Evolutionary conservation across 1,140 invertebrate genomes (phyloP).

Genomic region (Cephus cinctus): DNA sequence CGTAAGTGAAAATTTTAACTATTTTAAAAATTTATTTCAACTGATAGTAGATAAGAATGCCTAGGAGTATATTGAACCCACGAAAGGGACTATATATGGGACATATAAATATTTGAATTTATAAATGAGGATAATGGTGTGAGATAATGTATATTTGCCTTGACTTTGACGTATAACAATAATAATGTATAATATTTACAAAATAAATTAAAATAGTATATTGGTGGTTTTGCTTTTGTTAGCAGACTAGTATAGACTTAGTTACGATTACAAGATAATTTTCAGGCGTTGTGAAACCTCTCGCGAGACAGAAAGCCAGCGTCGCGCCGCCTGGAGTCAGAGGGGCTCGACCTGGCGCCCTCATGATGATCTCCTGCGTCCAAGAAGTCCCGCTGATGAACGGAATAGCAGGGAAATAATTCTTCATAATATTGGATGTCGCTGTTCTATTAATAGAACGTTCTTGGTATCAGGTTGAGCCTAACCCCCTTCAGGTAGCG

Average conservation of each 20-base stretch:
- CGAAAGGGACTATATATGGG: background rate
- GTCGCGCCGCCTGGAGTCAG: conserved; percentile 9
- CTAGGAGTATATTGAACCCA: background rate
- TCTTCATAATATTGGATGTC: conserved; percentile 3
- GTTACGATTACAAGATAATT: conserved; percentile 20
- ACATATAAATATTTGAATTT: background rate
- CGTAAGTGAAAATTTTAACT: background rate
- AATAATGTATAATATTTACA: conserved; percentile 35
- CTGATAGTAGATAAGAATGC: background rate
- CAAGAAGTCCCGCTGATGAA: conserved; percentile 3
- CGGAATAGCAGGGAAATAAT: background rate
- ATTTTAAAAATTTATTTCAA: background rate
- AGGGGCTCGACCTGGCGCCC: background rate
- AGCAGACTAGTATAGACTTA: conserved; percentile 17
- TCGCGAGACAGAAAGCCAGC: conserved; percentile 24
- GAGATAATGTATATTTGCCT: conserved; percentile 32
- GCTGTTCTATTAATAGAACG: conserved; percentile 10
- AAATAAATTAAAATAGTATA: conserved; percentile 36
- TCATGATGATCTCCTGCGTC: background rate
- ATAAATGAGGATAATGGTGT: conserved; percentile 13
- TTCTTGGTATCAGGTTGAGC: background rate
- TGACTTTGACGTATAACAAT: conserved; percentile 32
- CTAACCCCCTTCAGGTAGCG: conserved; percentile 4
- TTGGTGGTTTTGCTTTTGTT: conserved; percentile 22
- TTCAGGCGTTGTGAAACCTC: conserved; percentile 14